Evolutionary conservation across 2,797 vertebrate species (phyloP).

Genomic region (Varecia variegata): DNA sequence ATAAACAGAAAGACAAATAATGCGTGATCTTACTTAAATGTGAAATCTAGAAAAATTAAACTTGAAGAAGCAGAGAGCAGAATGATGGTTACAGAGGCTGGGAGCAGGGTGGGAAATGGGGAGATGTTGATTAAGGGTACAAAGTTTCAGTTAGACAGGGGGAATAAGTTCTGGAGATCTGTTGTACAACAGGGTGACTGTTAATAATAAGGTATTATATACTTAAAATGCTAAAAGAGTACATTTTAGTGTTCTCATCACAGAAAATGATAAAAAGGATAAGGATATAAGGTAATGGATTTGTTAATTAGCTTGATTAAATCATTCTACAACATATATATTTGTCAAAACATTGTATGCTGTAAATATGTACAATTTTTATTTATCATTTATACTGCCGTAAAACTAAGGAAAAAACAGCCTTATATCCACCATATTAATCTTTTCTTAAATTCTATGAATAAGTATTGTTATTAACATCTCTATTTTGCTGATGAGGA

Average conservation of each 20-base stretch:
- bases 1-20: not conserved
- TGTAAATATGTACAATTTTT: not conserved
- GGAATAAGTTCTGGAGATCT: not conserved
- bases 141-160: not conserved
- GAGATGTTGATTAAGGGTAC: not conserved
- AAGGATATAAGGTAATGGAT: not conserved
- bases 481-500: not conserved
- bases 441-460: not conserved
- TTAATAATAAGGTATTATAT: not conserved
- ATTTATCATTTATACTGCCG: not conserved
- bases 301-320: not conserved
- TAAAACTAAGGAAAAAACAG: not conserved
- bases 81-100: not conserved
- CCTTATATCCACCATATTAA: not conserved
- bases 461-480: not conserved
- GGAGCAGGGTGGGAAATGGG: not conserved
- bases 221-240: not conserved
- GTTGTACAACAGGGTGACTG: not conserved
- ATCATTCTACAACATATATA: not conserved
- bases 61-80: not conserved
- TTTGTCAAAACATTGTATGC: not conserved
- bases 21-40: not conserved
- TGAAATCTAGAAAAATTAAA: not conserved
- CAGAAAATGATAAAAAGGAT: not conserved
- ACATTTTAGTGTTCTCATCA: not conserved